Base-by-base conservation (phyloP, 2,113 vertebrate genomes). In the Tauraco erythrolophus region DNA sequence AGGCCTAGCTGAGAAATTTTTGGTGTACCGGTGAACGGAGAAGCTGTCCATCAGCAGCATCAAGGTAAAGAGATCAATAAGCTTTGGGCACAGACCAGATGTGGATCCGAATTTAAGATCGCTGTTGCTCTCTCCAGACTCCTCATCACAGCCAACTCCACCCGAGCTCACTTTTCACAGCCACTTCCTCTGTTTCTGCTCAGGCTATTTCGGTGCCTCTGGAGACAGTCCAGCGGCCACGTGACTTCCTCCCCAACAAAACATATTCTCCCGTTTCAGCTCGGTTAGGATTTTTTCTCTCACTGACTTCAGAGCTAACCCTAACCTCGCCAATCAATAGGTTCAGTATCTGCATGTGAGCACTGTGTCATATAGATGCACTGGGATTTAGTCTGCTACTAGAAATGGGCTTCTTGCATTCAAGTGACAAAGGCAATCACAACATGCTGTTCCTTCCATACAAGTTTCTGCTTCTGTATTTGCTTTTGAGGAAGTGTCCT, bases 211-310 rank as follows among this genome's bases (percentile, higher is more conserved):
- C 2, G 1, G 95, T 97, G 94, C 83, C 76, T 92, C 79, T 97
- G 94, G 94, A 97, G 76, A 75, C 2, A 6, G 79, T 93, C 91
- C 95, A 95, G 85, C 1, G 4, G 71, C 82, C 97, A 86, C 30
- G 87, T 94, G 95, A 95, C 85, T 96, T 96, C 97, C 97, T 96
- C 79, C 88, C 39, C 92, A 88, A 81, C 90, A 92, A 92, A 97
- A 95, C 64, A 84, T 92, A 88, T 93, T 96, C 96, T 96, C 95
- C 75, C 0, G 0, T 92, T 97, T 92, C 94, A 90, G 39, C 78
- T 97, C 17, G 1, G 27, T 81, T 87, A 51, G 61, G 4, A 2
- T 56, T 93, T 88, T 77, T 31, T 4, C 61, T 68, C 78, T 75
- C 19, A 5, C 54, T 58, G 82, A 70, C 66, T 95, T 90, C 71